phyloP scores from a whole-genome alignment of 2,113 vertebrate genomes.

The Gymnorhina tibicen region DNA sequence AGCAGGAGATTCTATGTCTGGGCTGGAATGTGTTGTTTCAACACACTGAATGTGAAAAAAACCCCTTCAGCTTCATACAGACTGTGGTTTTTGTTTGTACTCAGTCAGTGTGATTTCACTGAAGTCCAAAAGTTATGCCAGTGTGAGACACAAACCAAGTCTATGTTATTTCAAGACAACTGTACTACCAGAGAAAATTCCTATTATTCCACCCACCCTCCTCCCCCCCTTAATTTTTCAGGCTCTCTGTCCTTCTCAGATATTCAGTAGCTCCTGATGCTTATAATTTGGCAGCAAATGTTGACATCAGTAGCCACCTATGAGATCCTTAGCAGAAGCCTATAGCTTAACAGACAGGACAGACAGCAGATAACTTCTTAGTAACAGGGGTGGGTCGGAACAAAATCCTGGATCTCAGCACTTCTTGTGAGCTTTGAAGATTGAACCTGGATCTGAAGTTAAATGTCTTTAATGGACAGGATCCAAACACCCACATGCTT shows the following conservation, averaged over 20 bases:
- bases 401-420: conserved; percentile 12
- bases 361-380: background rate
- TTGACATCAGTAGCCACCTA: background rate
- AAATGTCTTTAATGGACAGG: conserved; percentile 1
- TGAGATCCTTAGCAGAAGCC: background rate
- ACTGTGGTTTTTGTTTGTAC: conserved; percentile 42
- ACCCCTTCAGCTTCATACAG: background rate
- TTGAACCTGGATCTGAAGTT: conserved; percentile 19
- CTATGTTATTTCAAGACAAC: conserved; percentile 45
- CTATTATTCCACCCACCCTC: background rate
- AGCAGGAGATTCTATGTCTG: background rate
- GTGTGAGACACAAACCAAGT: conserved; percentile 29
- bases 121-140: conserved; percentile 40
- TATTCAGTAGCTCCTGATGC: background rate
- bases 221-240: background rate
- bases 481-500: conserved; percentile 46
- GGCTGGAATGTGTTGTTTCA: conserved; percentile 57
- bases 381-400: background rate
- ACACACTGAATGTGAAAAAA: conserved; percentile 33
- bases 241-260: background rate
- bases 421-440: background rate
- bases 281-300: background rate
- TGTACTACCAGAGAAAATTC: background rate
- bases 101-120: conserved; percentile 50
- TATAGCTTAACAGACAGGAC: background rate